A percentile compares a stretch with the other conserved stretches of the same genome.
Evolutionary conservation across 2,888 invertebrate genomes (phyloP).

Genomic region (Apoderus coryli): DNA sequence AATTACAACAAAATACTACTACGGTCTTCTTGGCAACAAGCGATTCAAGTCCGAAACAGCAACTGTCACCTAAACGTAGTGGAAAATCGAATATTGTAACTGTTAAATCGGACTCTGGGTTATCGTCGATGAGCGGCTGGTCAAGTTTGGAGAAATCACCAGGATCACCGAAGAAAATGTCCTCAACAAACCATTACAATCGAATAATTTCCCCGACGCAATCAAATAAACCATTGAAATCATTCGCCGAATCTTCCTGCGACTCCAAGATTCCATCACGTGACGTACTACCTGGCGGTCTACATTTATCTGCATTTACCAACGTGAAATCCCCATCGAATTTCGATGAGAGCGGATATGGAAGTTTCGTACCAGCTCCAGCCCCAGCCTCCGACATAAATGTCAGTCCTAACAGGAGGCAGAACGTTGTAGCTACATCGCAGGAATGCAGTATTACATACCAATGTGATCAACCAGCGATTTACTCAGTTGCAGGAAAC

Average conservation of each 20-base stretch:
- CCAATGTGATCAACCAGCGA: slow-evolving; percentile 45
- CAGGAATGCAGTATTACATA: slow-evolving; percentile 31
- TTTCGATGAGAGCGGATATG: slow-evolving; percentile 34
- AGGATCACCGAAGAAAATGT: slow-evolving; percentile 58
- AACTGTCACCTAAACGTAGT: slow-evolving; percentile 52
- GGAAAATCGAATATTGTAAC: slow-evolving; percentile 48
- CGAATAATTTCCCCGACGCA: slow-evolving; percentile 17
- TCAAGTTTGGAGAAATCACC: slow-evolving; percentile 76
- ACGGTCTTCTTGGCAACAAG: slow-evolving; percentile 34
- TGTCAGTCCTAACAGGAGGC: slow-evolving; percentile 36
- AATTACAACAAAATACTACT: slow-evolving; percentile 29
- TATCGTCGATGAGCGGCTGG: slow-evolving; percentile 79
- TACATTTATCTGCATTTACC: slow-evolving; percentile 40
- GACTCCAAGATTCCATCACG: slow-evolving; percentile 33
- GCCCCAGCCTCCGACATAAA: slow-evolving; percentile 36
- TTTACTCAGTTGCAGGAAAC: slow-evolving; percentile 60
- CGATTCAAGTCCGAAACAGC: slow-evolving; percentile 43
- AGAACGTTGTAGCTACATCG: slow-evolving; percentile 26
- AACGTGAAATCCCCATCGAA: slow-evolving; percentile 38
- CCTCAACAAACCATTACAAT: too few species aligned
- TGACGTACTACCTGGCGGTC: slow-evolving; percentile 33
- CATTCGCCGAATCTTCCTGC: slow-evolving; percentile 41
- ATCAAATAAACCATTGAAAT: slow-evolving; percentile 28
- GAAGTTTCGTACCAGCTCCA: slow-evolving; percentile 38
- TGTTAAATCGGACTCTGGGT: slow-evolving; percentile 72